A percentile compares a stretch with the other conserved stretches of the same genome.
phyloP scores from a whole-genome alignment of 1,140 invertebrate genomes.

The Copidosoma floridanum region DNA sequence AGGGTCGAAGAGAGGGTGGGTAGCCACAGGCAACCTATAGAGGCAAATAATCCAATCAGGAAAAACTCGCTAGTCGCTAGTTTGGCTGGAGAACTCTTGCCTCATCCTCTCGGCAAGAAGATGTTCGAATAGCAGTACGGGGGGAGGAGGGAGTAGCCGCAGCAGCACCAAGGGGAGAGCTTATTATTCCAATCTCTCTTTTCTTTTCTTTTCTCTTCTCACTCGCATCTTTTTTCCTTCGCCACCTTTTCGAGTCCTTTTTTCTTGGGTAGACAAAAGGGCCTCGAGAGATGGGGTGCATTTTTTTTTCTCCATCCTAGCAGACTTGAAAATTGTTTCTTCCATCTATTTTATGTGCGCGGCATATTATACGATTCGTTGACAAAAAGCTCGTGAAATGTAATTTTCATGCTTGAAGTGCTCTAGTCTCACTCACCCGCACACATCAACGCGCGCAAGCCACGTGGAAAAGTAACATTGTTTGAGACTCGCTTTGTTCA shows the following conservation, averaged over 20 bases:
- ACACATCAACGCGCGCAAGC: too few relatives aligned
- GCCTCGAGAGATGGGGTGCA: background rate
- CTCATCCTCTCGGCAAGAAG: too few relatives aligned
- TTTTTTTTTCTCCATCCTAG: background rate
- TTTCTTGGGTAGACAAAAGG: too few relatives aligned
- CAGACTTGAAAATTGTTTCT: conserved; percentile 4
- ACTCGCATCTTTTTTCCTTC: background rate
- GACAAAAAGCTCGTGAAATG: background rate
- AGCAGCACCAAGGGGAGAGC: background rate
- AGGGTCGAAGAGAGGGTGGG: background rate
- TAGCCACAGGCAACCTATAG: background rate
- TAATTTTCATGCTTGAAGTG: conserved; percentile 1
- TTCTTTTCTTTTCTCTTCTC: too few relatives aligned
- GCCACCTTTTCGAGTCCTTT: background rate
- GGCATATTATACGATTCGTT: background rate
- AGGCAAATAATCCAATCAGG: conserved; percentile 8
- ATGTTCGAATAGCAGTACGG: too few relatives aligned
- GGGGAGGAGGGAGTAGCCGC: background rate
- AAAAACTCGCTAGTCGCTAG: background rate
- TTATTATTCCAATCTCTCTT: conserved; percentile 8
- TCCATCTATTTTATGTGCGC: background rate
- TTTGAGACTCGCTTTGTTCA: too few relatives aligned
- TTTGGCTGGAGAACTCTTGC: too few relatives aligned
- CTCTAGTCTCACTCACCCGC: too few relatives aligned
- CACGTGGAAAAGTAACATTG: too few relatives aligned